phyloP scores from a whole-genome alignment of 2,888 invertebrate genomes.

The Orchesellides sinensis region DNA sequence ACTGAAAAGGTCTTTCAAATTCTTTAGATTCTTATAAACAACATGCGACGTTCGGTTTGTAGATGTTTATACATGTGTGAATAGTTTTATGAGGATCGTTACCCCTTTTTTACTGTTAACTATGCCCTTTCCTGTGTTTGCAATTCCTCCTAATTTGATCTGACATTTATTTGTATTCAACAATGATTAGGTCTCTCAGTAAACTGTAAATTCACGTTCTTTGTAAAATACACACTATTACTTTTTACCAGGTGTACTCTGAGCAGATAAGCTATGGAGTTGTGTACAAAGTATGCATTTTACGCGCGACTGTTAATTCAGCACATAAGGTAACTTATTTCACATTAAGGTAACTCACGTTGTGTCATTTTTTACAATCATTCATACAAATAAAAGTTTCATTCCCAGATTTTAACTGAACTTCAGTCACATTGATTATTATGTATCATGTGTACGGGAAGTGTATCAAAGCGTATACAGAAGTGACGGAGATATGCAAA shows the following conservation, averaged over 20 bases:
- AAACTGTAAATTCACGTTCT: not conserved
- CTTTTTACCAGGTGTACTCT: too few relatives aligned
- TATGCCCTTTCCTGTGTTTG: not conserved
- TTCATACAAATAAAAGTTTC: too few relatives aligned
- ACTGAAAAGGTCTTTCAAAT: slow-evolving; percentile 4
- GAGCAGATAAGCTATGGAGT: too few relatives aligned
- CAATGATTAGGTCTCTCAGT: not conserved
- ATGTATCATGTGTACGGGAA: not conserved
- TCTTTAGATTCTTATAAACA: slow-evolving; percentile 29
- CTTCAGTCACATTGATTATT: too few relatives aligned
- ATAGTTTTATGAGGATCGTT: not conserved
- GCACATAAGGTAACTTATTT: too few relatives aligned
- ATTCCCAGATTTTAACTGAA: too few relatives aligned
- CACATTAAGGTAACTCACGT: too few relatives aligned
- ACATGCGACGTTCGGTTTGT: slow-evolving; percentile 39
- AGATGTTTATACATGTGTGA: not conserved
- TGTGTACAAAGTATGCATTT: too few relatives aligned
- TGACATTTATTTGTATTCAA: slow-evolving; percentile 36
- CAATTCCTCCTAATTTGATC: slow-evolving; percentile 11
- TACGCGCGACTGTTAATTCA: too few relatives aligned
- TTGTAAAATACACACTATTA: too few relatives aligned
- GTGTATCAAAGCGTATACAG: not conserved
- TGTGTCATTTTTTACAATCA: too few relatives aligned
- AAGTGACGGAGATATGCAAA: slow-evolving; percentile 7
- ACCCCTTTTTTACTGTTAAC: not conserved